phyloP scores from a whole-genome alignment of 1,140 invertebrate genomes.

The Caenorhabditis inopinata region DNA sequence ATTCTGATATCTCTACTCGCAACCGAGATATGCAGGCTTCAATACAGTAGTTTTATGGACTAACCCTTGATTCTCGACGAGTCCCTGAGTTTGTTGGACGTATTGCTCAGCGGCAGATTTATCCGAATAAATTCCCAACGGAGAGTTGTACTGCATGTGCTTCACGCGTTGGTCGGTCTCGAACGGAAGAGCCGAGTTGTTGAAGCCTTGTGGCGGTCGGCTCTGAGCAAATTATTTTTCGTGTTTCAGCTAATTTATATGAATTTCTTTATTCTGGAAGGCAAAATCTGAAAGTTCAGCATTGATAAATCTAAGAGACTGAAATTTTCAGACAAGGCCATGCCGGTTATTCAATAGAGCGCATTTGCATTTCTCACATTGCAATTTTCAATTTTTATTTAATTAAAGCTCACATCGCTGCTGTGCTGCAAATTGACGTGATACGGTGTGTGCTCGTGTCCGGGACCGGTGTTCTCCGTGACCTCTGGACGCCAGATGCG shows the following conservation, averaged over 20 bases:
- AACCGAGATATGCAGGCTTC: too few species aligned
- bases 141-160: slow-evolving; percentile 45
- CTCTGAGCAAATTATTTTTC: not conserved
- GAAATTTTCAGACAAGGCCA: too few species aligned
- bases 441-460: slow-evolving; percentile 5
- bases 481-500: slow-evolving; percentile 50
- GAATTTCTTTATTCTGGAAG: too few species aligned
- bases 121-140: slow-evolving; percentile 44
- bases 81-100: slow-evolving; percentile 47
- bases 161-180: slow-evolving; percentile 38
- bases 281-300: too few species aligned
- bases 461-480: slow-evolving; percentile 43
- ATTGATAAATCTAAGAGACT: too few species aligned
- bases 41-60: too few species aligned
- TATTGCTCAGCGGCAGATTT: slow-evolving; percentile 52
- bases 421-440: slow-evolving; percentile 46
- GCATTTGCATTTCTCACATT: too few species aligned
- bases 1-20: too few species aligned
- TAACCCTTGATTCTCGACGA: not conserved
- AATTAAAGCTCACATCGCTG: slow-evolving; percentile 40
- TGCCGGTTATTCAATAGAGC: too few species aligned
- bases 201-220: slow-evolving; percentile 47
- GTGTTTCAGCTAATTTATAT: too few species aligned
- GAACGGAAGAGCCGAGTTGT: slow-evolving; percentile 47
- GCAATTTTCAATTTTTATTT: too few species aligned